Conservation (phyloP, 2,797 vertebrate species). For the Novumbra hubbsi region DNA sequence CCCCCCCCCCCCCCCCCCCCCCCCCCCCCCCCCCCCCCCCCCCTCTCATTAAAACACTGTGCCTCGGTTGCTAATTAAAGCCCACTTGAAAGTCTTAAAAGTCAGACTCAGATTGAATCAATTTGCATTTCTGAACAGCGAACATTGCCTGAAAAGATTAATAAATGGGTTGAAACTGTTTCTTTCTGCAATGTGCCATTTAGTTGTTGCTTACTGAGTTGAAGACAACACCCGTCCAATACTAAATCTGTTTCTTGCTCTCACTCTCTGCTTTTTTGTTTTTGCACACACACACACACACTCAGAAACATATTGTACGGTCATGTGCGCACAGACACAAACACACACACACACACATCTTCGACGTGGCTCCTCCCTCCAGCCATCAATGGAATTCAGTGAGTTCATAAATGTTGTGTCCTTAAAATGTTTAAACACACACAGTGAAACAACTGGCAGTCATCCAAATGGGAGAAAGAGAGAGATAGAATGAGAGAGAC, state of each 20-base stretch:
- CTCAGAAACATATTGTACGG: slow-evolving; percentile 15
- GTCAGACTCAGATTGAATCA: slow-evolving; percentile 83
- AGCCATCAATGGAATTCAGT: slow-evolving; percentile 57
- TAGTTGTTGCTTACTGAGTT: slow-evolving; percentile 55
- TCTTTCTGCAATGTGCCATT: slow-evolving; percentile 70
- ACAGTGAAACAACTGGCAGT: slow-evolving; percentile 20
- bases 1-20: slow-evolving; percentile 19
- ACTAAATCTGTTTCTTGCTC: slow-evolving; percentile 36
- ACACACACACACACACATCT: not conserved
- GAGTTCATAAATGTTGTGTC: slow-evolving; percentile 34
- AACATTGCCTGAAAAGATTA: slow-evolving; percentile 82
- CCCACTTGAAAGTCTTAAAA: slow-evolving; percentile 85
- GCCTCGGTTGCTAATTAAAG: slow-evolving; percentile 82
- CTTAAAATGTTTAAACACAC: slow-evolving; percentile 31
- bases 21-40: slow-evolving; percentile 62
- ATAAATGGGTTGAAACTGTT: slow-evolving; percentile 78
- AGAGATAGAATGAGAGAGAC: not conserved
- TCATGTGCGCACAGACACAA: slow-evolving; percentile 36
- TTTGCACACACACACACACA: slow-evolving; percentile 43
- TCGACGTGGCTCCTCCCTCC: slow-evolving; percentile 36
- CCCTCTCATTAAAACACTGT: slow-evolving; percentile 80
- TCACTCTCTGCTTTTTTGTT: slow-evolving; percentile 30
- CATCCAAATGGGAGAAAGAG: slow-evolving; percentile 1
- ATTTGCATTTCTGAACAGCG: slow-evolving; percentile 83
- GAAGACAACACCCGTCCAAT: slow-evolving; percentile 61